Evolutionary conservation across 2,113 vertebrate species (phyloP).

Genomic region (Tamias sibiricus): DNA sequence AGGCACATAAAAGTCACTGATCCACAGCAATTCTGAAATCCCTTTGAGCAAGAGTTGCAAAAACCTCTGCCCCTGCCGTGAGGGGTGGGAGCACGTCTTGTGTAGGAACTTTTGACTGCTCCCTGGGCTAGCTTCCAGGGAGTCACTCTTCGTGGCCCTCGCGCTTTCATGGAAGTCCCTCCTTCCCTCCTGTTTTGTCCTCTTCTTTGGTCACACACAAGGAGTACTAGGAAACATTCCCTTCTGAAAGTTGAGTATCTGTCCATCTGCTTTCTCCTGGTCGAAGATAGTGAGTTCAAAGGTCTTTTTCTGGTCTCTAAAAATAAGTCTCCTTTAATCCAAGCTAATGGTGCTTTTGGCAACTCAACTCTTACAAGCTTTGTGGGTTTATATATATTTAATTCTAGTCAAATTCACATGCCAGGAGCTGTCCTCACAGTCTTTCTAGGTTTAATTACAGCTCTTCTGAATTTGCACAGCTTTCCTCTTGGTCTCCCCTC

Average conservation of each 20-base stretch:
- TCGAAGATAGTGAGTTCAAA: neutral
- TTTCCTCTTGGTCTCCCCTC: neutral
- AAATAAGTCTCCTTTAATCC: neutral
- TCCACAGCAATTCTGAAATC: constrained; percentile 40
- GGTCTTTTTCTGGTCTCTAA: neutral
- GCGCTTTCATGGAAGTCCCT: neutral
- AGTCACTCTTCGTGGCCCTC: neutral
- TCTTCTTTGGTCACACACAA: neutral
- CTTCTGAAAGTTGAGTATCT: neutral
- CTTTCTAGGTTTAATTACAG: neutral
- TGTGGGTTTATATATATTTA: constrained; percentile 15
- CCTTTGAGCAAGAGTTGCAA: neutral
- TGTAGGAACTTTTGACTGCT: neutral
- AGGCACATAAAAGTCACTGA: neutral
- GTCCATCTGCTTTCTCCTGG: neutral
- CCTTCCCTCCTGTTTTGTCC: neutral
- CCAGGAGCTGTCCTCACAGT: neutral
- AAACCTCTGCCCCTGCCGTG: neutral
- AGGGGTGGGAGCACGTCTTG: neutral
- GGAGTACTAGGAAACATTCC: neutral
- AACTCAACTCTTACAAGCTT: neutral
- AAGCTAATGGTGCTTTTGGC: neutral
- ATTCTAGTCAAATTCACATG: neutral
- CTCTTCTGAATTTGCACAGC: neutral
- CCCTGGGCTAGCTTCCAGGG: neutral